Conservation (phyloP, 2,888 invertebrate species). For the Heliconius ethilla region DNA sequence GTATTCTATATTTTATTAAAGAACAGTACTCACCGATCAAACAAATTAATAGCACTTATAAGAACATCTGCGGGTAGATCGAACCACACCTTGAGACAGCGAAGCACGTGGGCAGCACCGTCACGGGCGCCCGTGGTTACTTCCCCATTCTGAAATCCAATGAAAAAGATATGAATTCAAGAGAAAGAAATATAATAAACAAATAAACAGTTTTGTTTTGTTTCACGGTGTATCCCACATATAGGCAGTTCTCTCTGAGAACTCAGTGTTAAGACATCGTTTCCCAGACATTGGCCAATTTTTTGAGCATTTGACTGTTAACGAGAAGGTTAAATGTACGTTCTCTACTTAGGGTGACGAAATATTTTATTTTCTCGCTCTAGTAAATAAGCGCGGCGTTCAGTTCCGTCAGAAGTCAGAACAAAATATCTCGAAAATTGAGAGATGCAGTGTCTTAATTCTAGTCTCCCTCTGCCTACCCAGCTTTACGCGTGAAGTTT, state of each 20-base stretch:
- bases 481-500: too few relatives aligned
- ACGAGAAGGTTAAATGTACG: background rate
- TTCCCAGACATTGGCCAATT: background rate
- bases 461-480: background rate
- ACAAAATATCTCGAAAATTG: too few relatives aligned
- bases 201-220: background rate
- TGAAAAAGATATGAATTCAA: background rate
- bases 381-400: background rate
- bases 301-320: too few relatives aligned
- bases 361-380: background rate
- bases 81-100: constrained; percentile 92
- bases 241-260: background rate
- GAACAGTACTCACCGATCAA: constrained; percentile 81
- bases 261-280: background rate
- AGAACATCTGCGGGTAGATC: constrained; percentile 90
- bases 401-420: too few relatives aligned
- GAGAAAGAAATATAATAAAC: background rate
- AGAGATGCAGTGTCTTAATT: background rate
- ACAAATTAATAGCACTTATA: constrained; percentile 88
- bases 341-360: background rate
- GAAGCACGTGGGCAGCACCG: constrained; percentile 90
- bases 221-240: background rate
- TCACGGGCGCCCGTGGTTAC: constrained; percentile 89
- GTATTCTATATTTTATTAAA: background rate
- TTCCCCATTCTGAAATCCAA: constrained; percentile 82